Conservation (phyloP, 2,888 invertebrate genomes). For the Meiosimyza decipiens region DNA sequence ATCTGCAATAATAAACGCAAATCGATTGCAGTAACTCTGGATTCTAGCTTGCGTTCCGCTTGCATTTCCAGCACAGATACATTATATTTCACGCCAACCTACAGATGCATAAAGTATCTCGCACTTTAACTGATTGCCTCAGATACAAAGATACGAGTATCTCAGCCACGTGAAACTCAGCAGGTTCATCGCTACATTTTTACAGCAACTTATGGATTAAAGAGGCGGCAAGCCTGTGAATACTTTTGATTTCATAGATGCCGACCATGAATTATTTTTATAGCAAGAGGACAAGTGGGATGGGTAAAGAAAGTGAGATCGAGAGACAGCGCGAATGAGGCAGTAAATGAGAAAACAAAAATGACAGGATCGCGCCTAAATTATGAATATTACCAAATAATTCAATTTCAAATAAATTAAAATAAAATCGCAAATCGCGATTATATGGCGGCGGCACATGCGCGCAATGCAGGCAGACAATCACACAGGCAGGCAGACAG, state of each 20-base stretch:
- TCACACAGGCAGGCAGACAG: neutral
- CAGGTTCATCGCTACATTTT: slow-evolving; percentile 64
- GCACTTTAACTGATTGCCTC: slow-evolving; percentile 62
- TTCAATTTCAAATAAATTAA: slow-evolving; percentile 65
- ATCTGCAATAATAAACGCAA: slow-evolving; percentile 44
- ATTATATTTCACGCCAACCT: slow-evolving; percentile 62
- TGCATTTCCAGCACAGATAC: slow-evolving; percentile 56
- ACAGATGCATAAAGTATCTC: slow-evolving; percentile 60
- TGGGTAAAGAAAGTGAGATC: neutral
- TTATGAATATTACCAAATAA: slow-evolving; percentile 67
- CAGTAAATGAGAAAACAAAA: slow-evolving; percentile 12
- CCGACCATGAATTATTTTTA: slow-evolving; percentile 12
- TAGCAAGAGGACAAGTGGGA: neutral
- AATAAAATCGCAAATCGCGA: slow-evolving; percentile 17
- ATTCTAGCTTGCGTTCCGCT: slow-evolving; percentile 41
- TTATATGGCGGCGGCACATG: slow-evolving; percentile 2
- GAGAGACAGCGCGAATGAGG: neutral
- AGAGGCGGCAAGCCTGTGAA: slow-evolving; percentile 40
- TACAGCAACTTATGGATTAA: slow-evolving; percentile 62
- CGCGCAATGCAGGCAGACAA: neutral
- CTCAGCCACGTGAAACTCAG: slow-evolving; percentile 48
- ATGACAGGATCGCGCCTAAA: slow-evolving; percentile 51
- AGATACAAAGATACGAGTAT: slow-evolving; percentile 51
- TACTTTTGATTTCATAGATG: slow-evolving; percentile 35
- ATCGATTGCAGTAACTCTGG: slow-evolving; percentile 48